phyloP scores from a whole-genome alignment of 1,140 invertebrate species.

The Colletes gigas region DNA sequence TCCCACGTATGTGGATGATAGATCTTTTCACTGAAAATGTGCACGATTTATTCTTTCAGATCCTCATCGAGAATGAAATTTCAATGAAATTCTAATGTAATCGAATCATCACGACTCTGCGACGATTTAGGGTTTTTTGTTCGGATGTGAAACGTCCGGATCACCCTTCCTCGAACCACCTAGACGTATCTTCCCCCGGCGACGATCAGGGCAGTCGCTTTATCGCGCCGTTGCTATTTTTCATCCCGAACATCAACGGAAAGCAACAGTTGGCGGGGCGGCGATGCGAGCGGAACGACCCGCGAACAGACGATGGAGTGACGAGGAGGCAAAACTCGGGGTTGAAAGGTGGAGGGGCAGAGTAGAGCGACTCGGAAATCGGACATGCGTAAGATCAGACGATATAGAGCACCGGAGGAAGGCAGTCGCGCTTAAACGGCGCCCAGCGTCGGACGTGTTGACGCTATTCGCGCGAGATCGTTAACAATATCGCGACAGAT shows the following conservation, averaged over 20 bases:
- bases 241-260: background rate
- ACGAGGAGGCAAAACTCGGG: background rate
- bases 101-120: no score
- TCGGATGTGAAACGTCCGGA: no score
- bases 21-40: no score
- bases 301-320: slow-evolving; percentile 5
- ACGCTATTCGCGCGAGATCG: background rate
- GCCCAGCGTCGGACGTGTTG: slow-evolving; percentile 60
- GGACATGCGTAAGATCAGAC: slow-evolving; percentile 71
- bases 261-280: slow-evolving; percentile 28
- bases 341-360: background rate
- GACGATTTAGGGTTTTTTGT: no score
- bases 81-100: no score
- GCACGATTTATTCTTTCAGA: no score
- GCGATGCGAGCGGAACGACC: background rate
- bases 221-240: background rate
- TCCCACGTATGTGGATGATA: no score
- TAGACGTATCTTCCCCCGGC: no score
- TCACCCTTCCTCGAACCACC: no score
- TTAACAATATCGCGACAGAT: background rate
- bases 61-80: no score
- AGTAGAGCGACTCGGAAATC: slow-evolving; percentile 47
- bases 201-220: no score
- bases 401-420: slow-evolving; percentile 61
- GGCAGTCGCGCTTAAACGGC: slow-evolving; percentile 71